phyloP scores from a whole-genome alignment of 1,140 invertebrate species.

The Macrotrachela quadricornifera region DNA sequence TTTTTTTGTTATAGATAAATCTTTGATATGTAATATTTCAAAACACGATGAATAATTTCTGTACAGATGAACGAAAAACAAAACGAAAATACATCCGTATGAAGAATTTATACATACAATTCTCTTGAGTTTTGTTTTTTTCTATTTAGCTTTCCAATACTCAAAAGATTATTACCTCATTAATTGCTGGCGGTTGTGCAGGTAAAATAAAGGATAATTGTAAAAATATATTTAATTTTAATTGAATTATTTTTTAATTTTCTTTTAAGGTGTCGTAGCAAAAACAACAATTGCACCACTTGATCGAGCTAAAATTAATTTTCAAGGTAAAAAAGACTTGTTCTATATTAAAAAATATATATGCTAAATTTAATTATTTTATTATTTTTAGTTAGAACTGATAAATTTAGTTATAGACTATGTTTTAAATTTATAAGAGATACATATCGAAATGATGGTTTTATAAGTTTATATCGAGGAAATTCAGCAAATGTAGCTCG shows the following conservation, averaged over 20 bases:
- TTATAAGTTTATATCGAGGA: conserved; percentile 69
- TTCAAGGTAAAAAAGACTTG: conserved; percentile 49
- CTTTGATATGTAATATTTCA: too few relatives aligned
- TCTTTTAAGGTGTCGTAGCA: conserved; percentile 57
- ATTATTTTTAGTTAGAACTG: conserved; percentile 25
- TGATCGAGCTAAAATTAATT: conserved; percentile 92
- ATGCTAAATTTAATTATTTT: too few relatives aligned
- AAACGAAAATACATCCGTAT: too few relatives aligned
- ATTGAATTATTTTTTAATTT: too few relatives aligned
- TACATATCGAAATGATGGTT: conserved; percentile 48
- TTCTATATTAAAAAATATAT: too few relatives aligned
- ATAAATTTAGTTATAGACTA: conserved; percentile 51
- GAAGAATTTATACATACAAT: too few relatives aligned
- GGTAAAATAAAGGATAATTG: too few relatives aligned
- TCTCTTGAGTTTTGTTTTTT: too few relatives aligned
- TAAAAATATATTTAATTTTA: too few relatives aligned
- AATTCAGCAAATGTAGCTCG: conserved; percentile 92
- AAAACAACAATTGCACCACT: conserved; percentile 88
- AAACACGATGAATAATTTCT: too few relatives aligned
- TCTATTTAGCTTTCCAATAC: conserved; percentile 19
- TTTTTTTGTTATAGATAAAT: too few relatives aligned
- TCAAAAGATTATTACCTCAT: conserved; percentile 26
- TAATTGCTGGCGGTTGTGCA: conserved; percentile 27
- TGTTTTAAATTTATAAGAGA: conserved; percentile 53
- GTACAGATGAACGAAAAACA: too few relatives aligned